phyloP scores from a whole-genome alignment of 2,797 vertebrate species.

The Acanthurus tractus region DNA sequence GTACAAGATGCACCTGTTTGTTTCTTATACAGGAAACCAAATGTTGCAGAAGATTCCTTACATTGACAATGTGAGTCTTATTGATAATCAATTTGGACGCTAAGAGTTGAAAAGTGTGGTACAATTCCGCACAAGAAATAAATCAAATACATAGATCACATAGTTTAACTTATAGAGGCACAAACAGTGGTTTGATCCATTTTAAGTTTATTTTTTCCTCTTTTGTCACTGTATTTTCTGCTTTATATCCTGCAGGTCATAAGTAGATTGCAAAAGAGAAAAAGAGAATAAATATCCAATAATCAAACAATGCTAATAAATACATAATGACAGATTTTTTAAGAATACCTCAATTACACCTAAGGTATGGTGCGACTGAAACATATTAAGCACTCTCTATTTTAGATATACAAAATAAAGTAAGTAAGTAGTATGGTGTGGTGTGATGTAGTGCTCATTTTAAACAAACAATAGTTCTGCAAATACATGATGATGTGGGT shows the following conservation, averaged over 20 bases:
- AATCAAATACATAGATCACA: slow-evolving; percentile 32
- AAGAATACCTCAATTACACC: slow-evolving; percentile 11
- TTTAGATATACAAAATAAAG: too few species aligned
- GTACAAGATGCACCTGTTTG: slow-evolving; percentile 36
- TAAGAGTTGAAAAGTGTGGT: slow-evolving; percentile 16
- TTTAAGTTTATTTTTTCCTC: slow-evolving; percentile 5
- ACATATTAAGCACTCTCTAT: too few species aligned
- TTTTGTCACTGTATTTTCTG: background rate
- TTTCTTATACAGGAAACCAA: slow-evolving; percentile 20
- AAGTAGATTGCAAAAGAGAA: slow-evolving; percentile 19
- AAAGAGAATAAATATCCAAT: slow-evolving; percentile 63
- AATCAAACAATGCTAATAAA: slow-evolving; percentile 49
- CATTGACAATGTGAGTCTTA: background rate
- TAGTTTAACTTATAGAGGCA: slow-evolving; percentile 29
- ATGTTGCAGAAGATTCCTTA: too few species aligned
- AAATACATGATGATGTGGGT: slow-evolving; percentile 6
- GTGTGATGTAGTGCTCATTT: slow-evolving; percentile 6
- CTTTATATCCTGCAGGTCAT: slow-evolving; percentile 27
- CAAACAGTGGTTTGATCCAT: slow-evolving; percentile 38
- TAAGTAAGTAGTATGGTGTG: too few species aligned
- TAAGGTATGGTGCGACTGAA: too few species aligned
- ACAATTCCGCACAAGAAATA: slow-evolving; percentile 19
- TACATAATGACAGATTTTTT: slow-evolving; percentile 17
- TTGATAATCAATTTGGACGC: background rate
- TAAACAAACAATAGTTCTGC: slow-evolving; percentile 23